Conservation (phyloP, 2,888 invertebrate species). For the Lasioglossum leucozonium region DNA sequence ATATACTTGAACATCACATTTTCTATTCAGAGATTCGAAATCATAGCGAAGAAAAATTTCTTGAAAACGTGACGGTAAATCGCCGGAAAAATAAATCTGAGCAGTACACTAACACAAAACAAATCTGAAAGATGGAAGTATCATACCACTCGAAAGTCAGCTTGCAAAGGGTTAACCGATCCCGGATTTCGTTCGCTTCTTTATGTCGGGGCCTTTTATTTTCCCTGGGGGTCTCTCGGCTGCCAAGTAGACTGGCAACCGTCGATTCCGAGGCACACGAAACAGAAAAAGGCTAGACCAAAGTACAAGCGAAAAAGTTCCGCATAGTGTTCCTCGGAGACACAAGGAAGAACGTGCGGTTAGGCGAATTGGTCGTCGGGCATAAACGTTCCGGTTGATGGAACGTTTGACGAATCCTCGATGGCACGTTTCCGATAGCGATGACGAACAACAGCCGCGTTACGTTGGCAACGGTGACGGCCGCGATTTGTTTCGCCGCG, state of each 20-base stretch:
- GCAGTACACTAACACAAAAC: too few species aligned
- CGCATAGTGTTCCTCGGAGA: background rate
- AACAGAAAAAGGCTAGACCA: background rate
- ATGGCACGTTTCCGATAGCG: constrained; percentile 27
- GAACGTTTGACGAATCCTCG: constrained; percentile 28
- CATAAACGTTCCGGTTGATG: constrained; percentile 1
- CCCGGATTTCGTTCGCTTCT: background rate
- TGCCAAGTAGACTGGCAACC: background rate
- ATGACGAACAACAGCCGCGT: constrained; percentile 42
- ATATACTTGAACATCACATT: background rate
- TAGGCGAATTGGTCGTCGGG: background rate
- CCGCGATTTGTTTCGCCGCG: constrained; percentile 3
- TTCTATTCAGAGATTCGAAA: background rate
- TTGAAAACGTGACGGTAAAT: too few species aligned
- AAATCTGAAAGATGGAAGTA: background rate
- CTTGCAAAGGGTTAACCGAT: background rate
- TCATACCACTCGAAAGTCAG: background rate
- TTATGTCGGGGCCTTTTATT: background rate
- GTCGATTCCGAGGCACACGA: background rate
- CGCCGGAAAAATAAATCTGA: background rate
- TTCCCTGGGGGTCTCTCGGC: background rate
- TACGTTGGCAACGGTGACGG: background rate
- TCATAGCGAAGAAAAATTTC: background rate
- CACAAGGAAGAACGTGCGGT: background rate
- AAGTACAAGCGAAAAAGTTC: background rate